A percentile compares a stretch with the other conserved stretches of the same genome.
phyloP scores from a whole-genome alignment of 2,113 vertebrate genomes.

The Rhea pennata region DNA sequence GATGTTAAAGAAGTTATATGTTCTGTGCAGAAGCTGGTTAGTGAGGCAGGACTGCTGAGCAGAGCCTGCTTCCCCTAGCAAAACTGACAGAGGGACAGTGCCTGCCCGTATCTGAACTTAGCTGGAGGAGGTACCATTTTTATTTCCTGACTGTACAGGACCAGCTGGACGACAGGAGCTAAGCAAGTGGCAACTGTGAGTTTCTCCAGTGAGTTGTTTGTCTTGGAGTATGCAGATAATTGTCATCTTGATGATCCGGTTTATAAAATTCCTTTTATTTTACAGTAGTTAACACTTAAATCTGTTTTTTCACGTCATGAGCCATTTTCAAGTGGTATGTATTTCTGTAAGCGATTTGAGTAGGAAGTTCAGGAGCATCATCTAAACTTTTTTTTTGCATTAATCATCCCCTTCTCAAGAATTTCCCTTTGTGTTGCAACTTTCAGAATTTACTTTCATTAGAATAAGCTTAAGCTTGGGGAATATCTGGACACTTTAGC shows the following conservation, averaged over 20 bases:
- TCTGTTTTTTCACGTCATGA: not conserved
- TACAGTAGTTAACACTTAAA: slow-evolving; percentile 43
- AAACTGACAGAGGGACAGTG: not conserved
- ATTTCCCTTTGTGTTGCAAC: slow-evolving; percentile 4
- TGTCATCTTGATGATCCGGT: slow-evolving; percentile 27
- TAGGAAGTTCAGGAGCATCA: slow-evolving; percentile 48
- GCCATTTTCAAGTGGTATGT: slow-evolving; percentile 37
- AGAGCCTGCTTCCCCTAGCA: not conserved
- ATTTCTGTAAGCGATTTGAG: slow-evolving; percentile 9
- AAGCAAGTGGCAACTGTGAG: not conserved
- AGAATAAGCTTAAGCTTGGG: not conserved
- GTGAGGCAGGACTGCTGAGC: not conserved
- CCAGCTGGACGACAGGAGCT: not conserved
- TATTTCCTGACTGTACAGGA: rapidly evolving
- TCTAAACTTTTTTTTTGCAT: slow-evolving; percentile 20
- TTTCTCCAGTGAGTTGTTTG: not conserved
- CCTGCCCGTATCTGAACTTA: not conserved
- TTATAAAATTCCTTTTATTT: slow-evolving; percentile 42
- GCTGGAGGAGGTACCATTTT: not conserved
- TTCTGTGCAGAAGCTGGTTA: not conserved
- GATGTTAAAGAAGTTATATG: not conserved
- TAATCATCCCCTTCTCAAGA: slow-evolving; percentile 24
- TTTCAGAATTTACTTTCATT: not conserved
- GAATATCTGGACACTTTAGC: not conserved
- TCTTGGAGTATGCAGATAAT: not conserved